Evolutionary conservation across 2,797 vertebrate genomes (phyloP).

Genomic region (Syngnathus acus): DNA sequence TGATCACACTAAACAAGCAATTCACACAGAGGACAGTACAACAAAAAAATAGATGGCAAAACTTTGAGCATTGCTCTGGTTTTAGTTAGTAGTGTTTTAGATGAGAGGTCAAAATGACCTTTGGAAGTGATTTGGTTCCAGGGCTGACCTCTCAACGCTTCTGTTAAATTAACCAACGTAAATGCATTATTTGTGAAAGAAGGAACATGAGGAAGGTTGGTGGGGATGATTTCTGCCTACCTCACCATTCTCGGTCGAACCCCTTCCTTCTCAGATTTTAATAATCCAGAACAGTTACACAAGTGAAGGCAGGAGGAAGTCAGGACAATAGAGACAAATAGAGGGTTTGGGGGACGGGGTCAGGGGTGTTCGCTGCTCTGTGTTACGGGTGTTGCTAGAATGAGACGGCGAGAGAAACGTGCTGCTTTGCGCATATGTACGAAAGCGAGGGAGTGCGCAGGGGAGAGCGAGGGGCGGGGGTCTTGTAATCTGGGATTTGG

Average conservation of each 20-base stretch:
- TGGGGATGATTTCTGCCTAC: constrained; percentile 57
- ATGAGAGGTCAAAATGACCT: neutral
- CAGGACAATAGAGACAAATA: constrained; percentile 34
- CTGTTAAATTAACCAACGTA: neutral
- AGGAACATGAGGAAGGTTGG: constrained; percentile 6
- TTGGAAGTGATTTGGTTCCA: neutral
- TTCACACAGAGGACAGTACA: neutral
- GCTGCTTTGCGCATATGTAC: constrained; percentile 3
- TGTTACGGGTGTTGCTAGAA: constrained; percentile 49
- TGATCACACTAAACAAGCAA: neutral
- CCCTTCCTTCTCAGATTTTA: constrained; percentile 48
- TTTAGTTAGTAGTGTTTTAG: neutral
- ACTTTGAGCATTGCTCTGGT: neutral
- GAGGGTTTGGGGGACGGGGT: neutral
- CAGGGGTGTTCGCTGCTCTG: constrained; percentile 22
- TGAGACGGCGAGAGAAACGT: constrained; percentile 26
- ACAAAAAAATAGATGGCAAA: neutral
- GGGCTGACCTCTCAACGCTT: neutral
- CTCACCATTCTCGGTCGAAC: constrained; percentile 74
- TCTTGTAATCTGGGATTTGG: constrained; percentile 67
- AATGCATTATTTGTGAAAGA: neutral
- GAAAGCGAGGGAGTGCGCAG: constrained; percentile 20
- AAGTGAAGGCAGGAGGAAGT: constrained; percentile 37
- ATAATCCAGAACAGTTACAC: constrained; percentile 69
- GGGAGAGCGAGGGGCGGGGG: constrained; percentile 26